Base-by-base conservation (phyloP, 2,113 vertebrate genomes). In the Charadrius vociferus region DNA sequence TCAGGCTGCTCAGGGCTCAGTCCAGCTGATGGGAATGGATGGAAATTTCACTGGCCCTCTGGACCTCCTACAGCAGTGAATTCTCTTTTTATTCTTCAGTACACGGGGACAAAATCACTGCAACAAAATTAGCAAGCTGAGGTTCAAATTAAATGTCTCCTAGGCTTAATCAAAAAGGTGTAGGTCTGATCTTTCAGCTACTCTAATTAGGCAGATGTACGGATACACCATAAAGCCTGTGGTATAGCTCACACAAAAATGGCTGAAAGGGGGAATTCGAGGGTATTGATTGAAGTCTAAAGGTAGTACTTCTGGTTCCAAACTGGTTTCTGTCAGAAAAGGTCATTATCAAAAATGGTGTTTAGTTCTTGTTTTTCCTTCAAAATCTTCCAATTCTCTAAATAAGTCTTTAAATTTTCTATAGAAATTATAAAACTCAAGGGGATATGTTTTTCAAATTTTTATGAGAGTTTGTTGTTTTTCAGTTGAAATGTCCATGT, bases 371-470 rank as follows among this genome's bases (percentile, higher is more conserved):
- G 3, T 6, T 89, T 91, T 90, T 67, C 37, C 8, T 78, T 49
- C 24, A 63, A 49, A 63, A 85, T 59, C 22, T 79, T 79, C 8
- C 15, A 53, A 12, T 85, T 84, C 27, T 66, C 3, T 71, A 82
- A 39, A 52, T 30, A 81, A 58, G 12, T 14, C 10, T 74, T 77
- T 27, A 62, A 12, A 58, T 45, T 73, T 34, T 58, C n/a, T 39
- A 7, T 19, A n/a, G 50, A 73, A 87, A 55, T 12, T 63, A 20
- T 65, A 14, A 65, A 88, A 77, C 15, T 68, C 11, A 52, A 63
- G 26, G 10, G 47, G 4, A 55, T 50, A 24, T 0, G 2, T 19
- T 73, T 81, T 81, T 56, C 15, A 1, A 1, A 4, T 14, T 86
- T 67, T 37, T 9, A 45, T 16, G 34, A 50, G 11, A 22, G 6